Percentiles rank a stretch among this genome's conserved stretches.
phyloP scores from a whole-genome alignment of 2,113 vertebrate species.

The Dipodomys merriami region DNA sequence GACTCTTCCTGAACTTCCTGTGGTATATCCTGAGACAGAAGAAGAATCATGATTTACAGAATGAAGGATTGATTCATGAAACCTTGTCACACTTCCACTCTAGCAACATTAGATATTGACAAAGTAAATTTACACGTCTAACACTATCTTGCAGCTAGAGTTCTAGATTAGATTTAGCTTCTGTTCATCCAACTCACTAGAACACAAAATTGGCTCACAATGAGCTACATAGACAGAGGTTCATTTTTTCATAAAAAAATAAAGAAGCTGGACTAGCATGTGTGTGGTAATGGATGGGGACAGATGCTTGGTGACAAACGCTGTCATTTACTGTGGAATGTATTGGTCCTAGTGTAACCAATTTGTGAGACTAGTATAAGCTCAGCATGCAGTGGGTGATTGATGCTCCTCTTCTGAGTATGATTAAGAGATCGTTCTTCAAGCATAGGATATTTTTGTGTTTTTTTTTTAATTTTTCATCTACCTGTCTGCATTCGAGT shows the following conservation, averaged over 20 bases:
- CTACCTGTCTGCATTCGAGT: neutral
- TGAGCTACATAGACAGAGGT: neutral
- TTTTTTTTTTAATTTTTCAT: constrained; percentile 37
- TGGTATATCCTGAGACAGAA: neutral
- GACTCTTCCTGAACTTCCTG: too few relatives aligned
- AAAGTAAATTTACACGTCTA: neutral
- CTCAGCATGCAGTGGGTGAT: neutral
- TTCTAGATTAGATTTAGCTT: neutral
- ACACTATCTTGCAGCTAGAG: neutral
- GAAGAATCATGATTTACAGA: neutral
- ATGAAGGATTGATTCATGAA: neutral
- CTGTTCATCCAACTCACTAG: neutral
- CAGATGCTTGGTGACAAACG: neutral
- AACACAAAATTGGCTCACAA: neutral
- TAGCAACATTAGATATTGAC: constrained; percentile 20
- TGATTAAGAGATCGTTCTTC: constrained; percentile 5
- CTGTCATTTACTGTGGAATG: constrained; percentile 26
- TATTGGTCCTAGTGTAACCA: neutral
- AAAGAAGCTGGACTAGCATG: neutral
- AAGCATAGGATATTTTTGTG: neutral
- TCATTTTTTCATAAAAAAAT: neutral
- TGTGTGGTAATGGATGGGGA: too few relatives aligned
- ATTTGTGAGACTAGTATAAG: neutral
- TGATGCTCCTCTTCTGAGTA: neutral
- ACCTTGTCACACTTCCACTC: neutral